phyloP scores from a whole-genome alignment of 2,888 invertebrate species.

The Cheilosia vulpina region DNA sequence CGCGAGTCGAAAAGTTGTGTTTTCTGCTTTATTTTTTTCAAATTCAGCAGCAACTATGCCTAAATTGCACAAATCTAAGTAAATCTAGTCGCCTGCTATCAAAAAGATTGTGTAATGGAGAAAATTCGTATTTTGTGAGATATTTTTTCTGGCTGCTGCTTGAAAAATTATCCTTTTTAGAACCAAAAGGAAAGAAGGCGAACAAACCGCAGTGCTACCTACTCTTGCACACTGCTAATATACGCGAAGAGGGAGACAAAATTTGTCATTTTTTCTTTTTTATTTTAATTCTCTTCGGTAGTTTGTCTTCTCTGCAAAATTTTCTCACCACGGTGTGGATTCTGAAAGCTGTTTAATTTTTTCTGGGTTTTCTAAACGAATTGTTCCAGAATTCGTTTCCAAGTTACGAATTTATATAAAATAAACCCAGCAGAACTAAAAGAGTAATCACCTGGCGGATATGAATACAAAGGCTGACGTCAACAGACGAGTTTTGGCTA shows the following conservation, averaged over 20 bases:
- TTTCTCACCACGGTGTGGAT: constrained; percentile 68
- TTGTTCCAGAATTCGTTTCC: constrained; percentile 48
- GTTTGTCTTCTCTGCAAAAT: constrained; percentile 69
- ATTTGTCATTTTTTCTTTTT: constrained; percentile 47
- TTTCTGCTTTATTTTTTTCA: constrained; percentile 57
- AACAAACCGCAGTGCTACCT: constrained; percentile 50
- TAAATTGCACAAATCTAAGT: constrained; percentile 46
- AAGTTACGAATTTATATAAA: constrained; percentile 2
- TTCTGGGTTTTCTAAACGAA: constrained; percentile 36
- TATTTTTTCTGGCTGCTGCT: constrained; percentile 51
- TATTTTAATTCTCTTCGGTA: constrained; percentile 58
- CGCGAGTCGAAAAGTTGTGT: constrained; percentile 69
- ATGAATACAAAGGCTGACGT: constrained; percentile 96
- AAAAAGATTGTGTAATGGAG: constrained; percentile 56
- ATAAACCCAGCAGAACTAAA: constrained; percentile 45
- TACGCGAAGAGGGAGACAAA: constrained; percentile 57
- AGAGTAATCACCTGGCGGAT: constrained; percentile 71
- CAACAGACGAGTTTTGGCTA: constrained; percentile 95
- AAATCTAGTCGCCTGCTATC: constrained; percentile 66
- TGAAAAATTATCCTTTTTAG: constrained; percentile 65
- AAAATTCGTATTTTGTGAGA: constrained; percentile 67
- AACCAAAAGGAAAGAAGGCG: constrained; percentile 70
- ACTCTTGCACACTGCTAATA: constrained; percentile 46
- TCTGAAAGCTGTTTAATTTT: constrained; percentile 61
- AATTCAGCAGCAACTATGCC: constrained; percentile 61